phyloP scores from a whole-genome alignment of 2,797 vertebrate species.

The Paedocypris micromegethes region DNA sequence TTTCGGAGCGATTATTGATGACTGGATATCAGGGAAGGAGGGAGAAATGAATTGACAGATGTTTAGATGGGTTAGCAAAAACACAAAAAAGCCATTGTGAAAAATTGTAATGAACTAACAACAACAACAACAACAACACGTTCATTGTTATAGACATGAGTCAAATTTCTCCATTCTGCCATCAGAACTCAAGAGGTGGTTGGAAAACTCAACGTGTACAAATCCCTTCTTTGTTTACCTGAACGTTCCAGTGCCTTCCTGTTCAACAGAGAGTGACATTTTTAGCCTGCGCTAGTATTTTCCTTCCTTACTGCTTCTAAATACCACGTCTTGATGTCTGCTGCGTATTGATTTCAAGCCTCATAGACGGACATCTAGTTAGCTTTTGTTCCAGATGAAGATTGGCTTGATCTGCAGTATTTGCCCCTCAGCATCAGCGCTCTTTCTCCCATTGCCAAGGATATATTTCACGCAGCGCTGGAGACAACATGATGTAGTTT shows the following conservation, averaged over 20 bases:
- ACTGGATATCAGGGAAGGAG: too few relatives aligned
- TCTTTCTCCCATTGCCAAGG: slow-evolving; percentile 46
- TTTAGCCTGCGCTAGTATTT: slow-evolving; percentile 40
- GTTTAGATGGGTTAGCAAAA: background rate
- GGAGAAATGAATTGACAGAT: too few relatives aligned
- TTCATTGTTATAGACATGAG: slow-evolving; percentile 24
- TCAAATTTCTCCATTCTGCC: slow-evolving; percentile 44
- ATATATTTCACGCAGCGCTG: slow-evolving; percentile 39
- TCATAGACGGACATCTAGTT: slow-evolving; percentile 32
- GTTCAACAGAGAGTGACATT: slow-evolving; percentile 64
- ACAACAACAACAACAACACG: slow-evolving; percentile 3
- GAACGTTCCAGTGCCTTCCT: slow-evolving; percentile 45
- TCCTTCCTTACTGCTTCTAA: slow-evolving; percentile 28
- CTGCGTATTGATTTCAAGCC: slow-evolving; percentile 40
- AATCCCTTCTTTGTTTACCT: slow-evolving; percentile 40
- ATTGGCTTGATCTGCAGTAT: slow-evolving; percentile 34
- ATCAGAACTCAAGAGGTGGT: slow-evolving; percentile 31
- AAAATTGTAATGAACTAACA: slow-evolving; percentile 1
- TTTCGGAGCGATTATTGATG: background rate
- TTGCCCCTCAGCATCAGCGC: slow-evolving; percentile 37
- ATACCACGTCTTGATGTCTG: slow-evolving; percentile 55
- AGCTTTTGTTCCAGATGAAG: slow-evolving; percentile 38
- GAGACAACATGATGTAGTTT: slow-evolving; percentile 39
- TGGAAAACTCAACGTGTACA: slow-evolving; percentile 43
- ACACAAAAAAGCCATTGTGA: slow-evolving; percentile 13